Conservation (phyloP, 2,888 invertebrate genomes). For the Serrognathus titanus region DNA sequence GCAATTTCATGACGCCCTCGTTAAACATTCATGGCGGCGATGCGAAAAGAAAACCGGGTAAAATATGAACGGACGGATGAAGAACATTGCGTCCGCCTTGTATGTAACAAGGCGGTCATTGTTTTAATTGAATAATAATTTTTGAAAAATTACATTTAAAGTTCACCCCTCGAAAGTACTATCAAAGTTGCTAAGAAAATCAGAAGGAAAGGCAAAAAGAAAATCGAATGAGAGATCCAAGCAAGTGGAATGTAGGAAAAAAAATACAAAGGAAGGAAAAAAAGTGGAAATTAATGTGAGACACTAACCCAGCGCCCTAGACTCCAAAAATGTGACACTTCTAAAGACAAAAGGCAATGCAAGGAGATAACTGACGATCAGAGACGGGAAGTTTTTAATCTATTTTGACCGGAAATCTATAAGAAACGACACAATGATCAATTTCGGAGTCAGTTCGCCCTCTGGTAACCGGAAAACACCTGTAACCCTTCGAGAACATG, state of each 20-base stretch:
- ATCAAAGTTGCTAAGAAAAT: neutral
- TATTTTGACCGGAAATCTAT: too few species aligned
- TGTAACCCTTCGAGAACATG: too few species aligned
- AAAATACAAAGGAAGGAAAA: neutral
- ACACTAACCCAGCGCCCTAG: too few species aligned
- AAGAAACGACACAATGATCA: too few species aligned
- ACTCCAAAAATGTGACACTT: too few species aligned
- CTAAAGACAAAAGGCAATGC: too few species aligned
- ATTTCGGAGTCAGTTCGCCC: too few species aligned
- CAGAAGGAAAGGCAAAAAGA: neutral
- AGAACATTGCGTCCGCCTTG: too few species aligned
- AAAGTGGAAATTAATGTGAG: neutral
- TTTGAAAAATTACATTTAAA: neutral
- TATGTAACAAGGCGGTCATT: too few species aligned
- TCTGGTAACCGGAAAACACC: too few species aligned
- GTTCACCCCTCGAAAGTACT: neutral
- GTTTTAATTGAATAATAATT: neutral
- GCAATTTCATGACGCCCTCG: slow-evolving; percentile 35
- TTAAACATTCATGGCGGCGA: slow-evolving; percentile 30
- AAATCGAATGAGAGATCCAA: neutral
- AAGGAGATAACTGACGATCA: too few species aligned
- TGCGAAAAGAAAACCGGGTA: slow-evolving; percentile 25
- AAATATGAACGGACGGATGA: slow-evolving; percentile 19
- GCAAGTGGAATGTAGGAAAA: neutral
- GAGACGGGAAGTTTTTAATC: too few species aligned